Conservation (phyloP, 2,113 vertebrate species). For the Leucopsar rothschildi region DNA sequence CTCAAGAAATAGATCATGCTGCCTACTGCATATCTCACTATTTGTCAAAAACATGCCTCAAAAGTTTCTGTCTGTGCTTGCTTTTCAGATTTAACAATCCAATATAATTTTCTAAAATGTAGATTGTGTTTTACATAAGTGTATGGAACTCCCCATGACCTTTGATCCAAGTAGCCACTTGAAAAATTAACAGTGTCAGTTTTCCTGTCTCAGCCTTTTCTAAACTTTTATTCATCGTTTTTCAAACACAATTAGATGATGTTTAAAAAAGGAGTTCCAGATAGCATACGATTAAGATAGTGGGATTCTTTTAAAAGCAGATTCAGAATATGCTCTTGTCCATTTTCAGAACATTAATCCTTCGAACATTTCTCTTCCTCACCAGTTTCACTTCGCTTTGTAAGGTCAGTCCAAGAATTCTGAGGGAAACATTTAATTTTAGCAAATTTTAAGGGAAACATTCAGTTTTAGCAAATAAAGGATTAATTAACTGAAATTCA, state of each 20-base stretch:
- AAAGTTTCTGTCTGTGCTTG: background rate
- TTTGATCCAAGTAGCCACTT: background rate
- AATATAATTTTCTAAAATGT: background rate
- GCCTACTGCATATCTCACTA: background rate
- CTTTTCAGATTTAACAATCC: background rate
- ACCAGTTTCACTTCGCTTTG: accelerated
- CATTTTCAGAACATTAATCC: background rate
- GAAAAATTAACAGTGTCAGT: background rate
- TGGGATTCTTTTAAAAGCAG: background rate
- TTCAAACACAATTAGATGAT: background rate
- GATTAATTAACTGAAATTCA: background rate
- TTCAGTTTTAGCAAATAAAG: background rate
- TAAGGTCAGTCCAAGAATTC: background rate
- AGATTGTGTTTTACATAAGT: background rate
- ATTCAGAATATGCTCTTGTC: background rate
- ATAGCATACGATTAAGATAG: background rate
- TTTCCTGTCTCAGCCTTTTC: background rate
- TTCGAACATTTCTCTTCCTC: background rate
- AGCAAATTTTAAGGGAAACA: background rate
- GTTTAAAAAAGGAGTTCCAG: background rate
- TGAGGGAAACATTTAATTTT: background rate
- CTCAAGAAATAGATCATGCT: background rate
- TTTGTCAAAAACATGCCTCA: background rate
- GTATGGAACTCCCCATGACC: background rate
- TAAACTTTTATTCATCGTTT: background rate